Evolutionary conservation across 2,888 invertebrate genomes (phyloP), one percentile per base, ranked within the genome.

Genomic region (Palloptera scutellata): DNA sequence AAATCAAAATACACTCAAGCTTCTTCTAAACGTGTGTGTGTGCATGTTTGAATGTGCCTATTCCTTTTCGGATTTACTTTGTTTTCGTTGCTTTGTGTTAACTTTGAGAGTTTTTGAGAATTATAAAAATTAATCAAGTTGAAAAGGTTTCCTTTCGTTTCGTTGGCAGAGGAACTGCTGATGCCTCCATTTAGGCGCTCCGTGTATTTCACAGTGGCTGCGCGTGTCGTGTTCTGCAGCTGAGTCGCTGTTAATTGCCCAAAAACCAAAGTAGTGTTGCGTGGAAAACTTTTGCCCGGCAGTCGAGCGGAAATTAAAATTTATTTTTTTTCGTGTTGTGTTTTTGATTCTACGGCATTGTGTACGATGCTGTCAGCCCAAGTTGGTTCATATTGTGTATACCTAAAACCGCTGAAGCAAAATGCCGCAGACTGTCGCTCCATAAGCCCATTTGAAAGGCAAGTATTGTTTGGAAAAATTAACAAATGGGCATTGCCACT

Each of bases 41-140:
- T 48, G 3, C 15, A 4, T 13, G 10, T 45, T 45, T 45, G 45
- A 13, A 45, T 45, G 45, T 45, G 45, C 13, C n/a, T 6, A 30
- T 48, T 8, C 48, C 15, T 17, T 40, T 30, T 12, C 42, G 41
- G n/a, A n/a, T 40, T 9, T 59, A 10, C 59, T 59, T 17, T 51
- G 15, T 17, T 17, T 41, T 61, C 52, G 51, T 62, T 78, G 75
- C 76, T 75, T 69, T 75, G 73, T 30, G 6, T 4, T 4, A 30
- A 30, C 30, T 30, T 30, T 30, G 30, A 81, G 52, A 79, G 76
- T 76, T 75, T 77, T 77, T 73, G 78, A 74, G 59, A 77, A 77
- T 76, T 75, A 73, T 75, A 75, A 81, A 76, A 81, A 77, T 81
- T 77, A 79, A 81, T 80, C 78, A 79, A 77, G 77, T 77, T 74